Conservation (phyloP, 2,113 vertebrate genomes). For the Myrmecophaga tridactyla region DNA sequence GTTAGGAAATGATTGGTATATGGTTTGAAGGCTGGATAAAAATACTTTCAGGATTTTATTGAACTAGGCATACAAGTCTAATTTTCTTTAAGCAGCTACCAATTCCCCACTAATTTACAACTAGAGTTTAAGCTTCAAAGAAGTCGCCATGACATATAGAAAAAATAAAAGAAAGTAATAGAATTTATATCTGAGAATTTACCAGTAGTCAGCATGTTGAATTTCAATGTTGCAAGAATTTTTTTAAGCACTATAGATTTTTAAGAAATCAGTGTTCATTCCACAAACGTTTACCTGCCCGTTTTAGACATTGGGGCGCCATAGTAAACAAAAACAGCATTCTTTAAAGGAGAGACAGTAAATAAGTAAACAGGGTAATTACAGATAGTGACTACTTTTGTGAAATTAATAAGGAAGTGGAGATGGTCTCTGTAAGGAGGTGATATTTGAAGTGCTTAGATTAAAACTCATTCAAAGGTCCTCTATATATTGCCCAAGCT, state of each 20-base stretch:
- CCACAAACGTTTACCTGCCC: background rate
- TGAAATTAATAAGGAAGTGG: background rate
- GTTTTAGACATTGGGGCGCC: background rate
- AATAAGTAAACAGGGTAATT: slow-evolving; percentile 23
- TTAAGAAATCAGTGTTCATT: slow-evolving; percentile 26
- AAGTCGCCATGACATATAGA: background rate
- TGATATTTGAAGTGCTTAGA: background rate
- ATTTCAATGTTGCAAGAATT: slow-evolving; percentile 15
- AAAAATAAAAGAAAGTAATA: background rate
- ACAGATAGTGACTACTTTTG: background rate
- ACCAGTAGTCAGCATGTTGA: background rate
- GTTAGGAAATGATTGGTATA: background rate
- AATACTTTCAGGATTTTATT: background rate
- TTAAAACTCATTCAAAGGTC: slow-evolving; percentile 40
- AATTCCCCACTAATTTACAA: slow-evolving; percentile 21
- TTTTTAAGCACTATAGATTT: slow-evolving; percentile 1
- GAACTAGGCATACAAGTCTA: background rate
- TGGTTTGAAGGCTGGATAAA: background rate
- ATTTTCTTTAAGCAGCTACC: background rate
- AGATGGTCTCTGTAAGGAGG: background rate
- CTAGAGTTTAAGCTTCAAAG: background rate
- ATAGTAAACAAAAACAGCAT: background rate
- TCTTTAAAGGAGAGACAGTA: slow-evolving; percentile 11
- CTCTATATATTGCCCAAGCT: background rate
- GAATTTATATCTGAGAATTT: slow-evolving; percentile 21